These are phyloP conservation scores for Mus minutoides DNA, from an alignment of 2,797 vertebrate species.

Conservation along the genomic window DNA sequence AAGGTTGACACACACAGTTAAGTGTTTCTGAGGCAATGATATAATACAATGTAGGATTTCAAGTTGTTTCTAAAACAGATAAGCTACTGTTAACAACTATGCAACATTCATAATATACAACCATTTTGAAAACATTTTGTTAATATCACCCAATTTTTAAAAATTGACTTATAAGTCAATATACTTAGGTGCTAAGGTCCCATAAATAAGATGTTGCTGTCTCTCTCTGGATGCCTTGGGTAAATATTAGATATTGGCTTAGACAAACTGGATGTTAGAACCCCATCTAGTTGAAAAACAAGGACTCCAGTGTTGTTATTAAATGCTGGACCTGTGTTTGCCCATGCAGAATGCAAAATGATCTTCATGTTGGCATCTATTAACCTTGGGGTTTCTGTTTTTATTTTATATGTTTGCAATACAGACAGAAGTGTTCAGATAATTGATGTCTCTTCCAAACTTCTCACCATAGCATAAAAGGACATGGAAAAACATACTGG, in stretches of 20 bases:
- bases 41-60: not conserved
- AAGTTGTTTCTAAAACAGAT: slow-evolving; percentile 42
- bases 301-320: not conserved
- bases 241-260: not conserved
- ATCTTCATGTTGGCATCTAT: not conserved
- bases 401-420: slow-evolving; percentile 4
- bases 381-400: not conserved
- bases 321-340: not conserved
- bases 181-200: not conserved
- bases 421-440: not conserved
- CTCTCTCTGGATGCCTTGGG: not conserved
- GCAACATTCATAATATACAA: slow-evolving; percentile 52
- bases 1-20: slow-evolving; percentile 21
- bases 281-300: not conserved
- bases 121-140: slow-evolving; percentile 44
- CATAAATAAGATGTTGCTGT: not conserved
- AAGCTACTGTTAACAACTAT: slow-evolving; percentile 15
- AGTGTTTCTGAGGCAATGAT: not conserved
- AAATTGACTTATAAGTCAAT: slow-evolving; percentile 34
- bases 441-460: not conserved
- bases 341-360: not conserved
- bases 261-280: not conserved
- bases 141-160: slow-evolving; percentile 24
- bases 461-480: not conserved
- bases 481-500: not conserved